Evolutionary conservation across 2,797 vertebrate species (phyloP), one percentile per base, ranked within the genome.

Genomic region (Neomorphus geoffroyi): DNA sequence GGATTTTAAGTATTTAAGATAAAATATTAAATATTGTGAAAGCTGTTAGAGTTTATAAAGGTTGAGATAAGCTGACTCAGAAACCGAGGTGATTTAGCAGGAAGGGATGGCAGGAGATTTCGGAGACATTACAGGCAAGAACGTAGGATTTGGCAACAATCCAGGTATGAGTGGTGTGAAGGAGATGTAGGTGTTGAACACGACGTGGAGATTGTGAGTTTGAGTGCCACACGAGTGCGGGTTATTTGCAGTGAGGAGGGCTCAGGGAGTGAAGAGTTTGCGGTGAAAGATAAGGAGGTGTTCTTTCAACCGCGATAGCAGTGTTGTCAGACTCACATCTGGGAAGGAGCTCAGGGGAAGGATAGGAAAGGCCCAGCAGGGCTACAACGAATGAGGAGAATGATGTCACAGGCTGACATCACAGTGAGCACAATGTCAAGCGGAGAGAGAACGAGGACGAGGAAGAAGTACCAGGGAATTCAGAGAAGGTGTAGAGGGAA

Each of bases 251-350:
- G 73, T 23, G 11, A 71, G 51, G 28, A 80, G 75, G 18, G 33
- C 21, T 43, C n/a, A 33, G 18, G 32, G 53, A 78, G 50, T 30
- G 58, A 80, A 61, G 48, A 27, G 60, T 30, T 80, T 58, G 32
- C 17, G 39, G 41, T 77, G 64, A 71, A 39, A 95, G 93, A 97
- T 89, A 92, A 92, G 70, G 70, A 90, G 73, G 30, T 80, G 90
- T 45, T 90, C 35, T 64, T 77, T 21, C 22, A 56, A 58, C 58
- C 4, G 1, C 2, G 12, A 70, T 56, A 60, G 79, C 69, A 28
- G 24, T 2, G 6, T 57, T 88, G 90, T 11, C 90, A 94, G 83
- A 37, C 12, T 11, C n/a, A 21, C 4, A 4, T 18, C 37, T 73
- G 51, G 43, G 32, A 80, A 73, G 60, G 30, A 58, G 43, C 19